Base-by-base conservation (phyloP, 2,113 vertebrate species). In the Cercopithecus mona region DNA sequence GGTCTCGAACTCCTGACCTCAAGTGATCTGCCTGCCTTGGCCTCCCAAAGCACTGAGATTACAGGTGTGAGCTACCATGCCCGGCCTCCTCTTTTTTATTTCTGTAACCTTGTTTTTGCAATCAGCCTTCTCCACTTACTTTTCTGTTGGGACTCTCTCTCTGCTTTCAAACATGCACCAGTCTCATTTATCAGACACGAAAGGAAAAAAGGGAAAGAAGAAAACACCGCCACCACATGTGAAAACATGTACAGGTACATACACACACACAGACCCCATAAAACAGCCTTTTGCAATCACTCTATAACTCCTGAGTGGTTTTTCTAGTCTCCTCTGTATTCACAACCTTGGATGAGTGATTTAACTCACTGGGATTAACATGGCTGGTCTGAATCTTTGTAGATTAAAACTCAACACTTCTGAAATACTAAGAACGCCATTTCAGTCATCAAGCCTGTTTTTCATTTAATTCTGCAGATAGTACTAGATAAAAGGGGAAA, bases 251-350 rank as follows among this genome's bases (percentile, higher is more conserved):
- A 75, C 12, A 43, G 23, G 72, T 12, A 43, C 38, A 10, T 4
- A 1, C 0, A 50, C 6, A n/a, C 12, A 2, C 38, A 32, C 1
- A 6, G 0, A 7, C 12, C 35, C 32, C 2, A 17, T 9, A 18
- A 52, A 64, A 48, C 13, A 8, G 38, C 20, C 18, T 72, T 75
- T 13, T 45, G 23, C 3, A 13, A n/a, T n/a, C 35, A 50, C 22
- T 76, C n/a, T 68, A 0, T 22, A 57, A 20, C 61, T 85, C 22
- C n/a, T 9, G 1, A 82, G 17, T 22, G n/a, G 45, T 43, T 57
- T 78, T 50, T 12, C 8, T 50, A 35, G 32, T 84, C 30, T 59
- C 8, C 55, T 79, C 73, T n/a, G 57, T 38, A 40, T 38, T 38
- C 3, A 2, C 27, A 75, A 55, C 43, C 18, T 40, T 48, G 43